phyloP scores from a whole-genome alignment of 1,140 invertebrate genomes.

The Cataglyphis hispanica region DNA sequence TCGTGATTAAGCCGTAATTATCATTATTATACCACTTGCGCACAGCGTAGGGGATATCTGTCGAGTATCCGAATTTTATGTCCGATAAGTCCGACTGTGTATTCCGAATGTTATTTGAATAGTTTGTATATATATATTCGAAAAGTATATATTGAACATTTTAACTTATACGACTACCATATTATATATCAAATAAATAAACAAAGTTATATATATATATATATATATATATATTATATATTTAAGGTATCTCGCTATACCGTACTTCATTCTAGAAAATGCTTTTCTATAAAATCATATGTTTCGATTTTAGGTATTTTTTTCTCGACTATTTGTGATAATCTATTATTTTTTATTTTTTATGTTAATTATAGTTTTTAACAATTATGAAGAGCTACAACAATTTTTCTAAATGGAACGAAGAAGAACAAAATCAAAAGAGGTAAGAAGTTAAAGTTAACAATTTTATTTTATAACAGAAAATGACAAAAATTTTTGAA shows the following conservation, averaged over 20 bases:
- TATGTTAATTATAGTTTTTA: too few species aligned
- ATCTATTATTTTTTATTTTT: too few species aligned
- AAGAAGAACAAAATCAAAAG: too few species aligned
- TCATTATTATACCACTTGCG: slow-evolving; percentile 43
- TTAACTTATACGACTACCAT: slow-evolving; percentile 27
- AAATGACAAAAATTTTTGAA: too few species aligned
- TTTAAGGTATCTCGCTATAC: not conserved
- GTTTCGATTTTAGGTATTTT: too few species aligned
- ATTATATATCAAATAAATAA: slow-evolving; percentile 44
- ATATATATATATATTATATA: not conserved
- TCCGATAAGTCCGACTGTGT: slow-evolving; percentile 44
- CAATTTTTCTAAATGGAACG: too few species aligned
- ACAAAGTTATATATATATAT: slow-evolving; percentile 11
- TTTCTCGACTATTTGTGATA: too few species aligned
- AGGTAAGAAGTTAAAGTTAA: too few species aligned
- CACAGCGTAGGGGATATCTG: slow-evolving; percentile 34
- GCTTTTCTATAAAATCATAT: too few species aligned
- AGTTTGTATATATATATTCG: slow-evolving; percentile 56
- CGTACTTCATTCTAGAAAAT: too few species aligned
- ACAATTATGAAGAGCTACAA: too few species aligned
- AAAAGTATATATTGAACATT: slow-evolving; percentile 56
- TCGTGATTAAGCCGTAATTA: slow-evolving; percentile 17
- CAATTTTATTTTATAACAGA: too few species aligned
- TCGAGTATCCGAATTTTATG: slow-evolving; percentile 54
- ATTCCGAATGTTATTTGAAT: slow-evolving; percentile 48